phyloP scores from a whole-genome alignment of 2,797 vertebrate species.

The Kryptolebias ocellatus region DNA sequence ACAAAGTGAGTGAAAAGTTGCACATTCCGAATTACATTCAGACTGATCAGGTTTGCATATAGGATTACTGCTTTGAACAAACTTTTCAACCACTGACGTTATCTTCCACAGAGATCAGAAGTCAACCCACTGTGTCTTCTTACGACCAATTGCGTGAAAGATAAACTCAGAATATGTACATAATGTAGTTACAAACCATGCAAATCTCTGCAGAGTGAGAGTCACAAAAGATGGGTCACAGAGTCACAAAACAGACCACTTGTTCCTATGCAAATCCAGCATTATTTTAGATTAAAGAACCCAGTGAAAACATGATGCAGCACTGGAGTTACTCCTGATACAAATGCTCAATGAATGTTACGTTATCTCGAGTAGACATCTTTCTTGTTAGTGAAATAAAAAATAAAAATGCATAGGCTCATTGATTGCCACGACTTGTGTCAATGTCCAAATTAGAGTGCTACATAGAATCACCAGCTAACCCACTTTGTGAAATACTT shows the following conservation, averaged over 20 bases:
- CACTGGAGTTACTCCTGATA: slow-evolving; percentile 38
- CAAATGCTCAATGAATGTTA: slow-evolving; percentile 56
- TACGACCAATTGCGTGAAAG: slow-evolving; percentile 24
- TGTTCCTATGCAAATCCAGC: slow-evolving; percentile 54
- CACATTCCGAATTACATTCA: slow-evolving; percentile 86
- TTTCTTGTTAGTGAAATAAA: slow-evolving; percentile 34
- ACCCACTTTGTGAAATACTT: slow-evolving; percentile 62
- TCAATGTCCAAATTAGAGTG: slow-evolving; percentile 52
- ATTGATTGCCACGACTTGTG: slow-evolving; percentile 69
- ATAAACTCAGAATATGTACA: slow-evolving; percentile 44
- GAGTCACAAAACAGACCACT: slow-evolving; percentile 46
- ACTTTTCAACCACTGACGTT: slow-evolving; percentile 29
- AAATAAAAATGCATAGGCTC: slow-evolving; percentile 69
- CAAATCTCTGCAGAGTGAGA: slow-evolving; percentile 37
- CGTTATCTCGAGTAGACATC: slow-evolving; percentile 44
- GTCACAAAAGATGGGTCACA: slow-evolving; percentile 38
- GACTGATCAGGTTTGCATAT: slow-evolving; percentile 74
- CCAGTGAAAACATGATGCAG: slow-evolving; percentile 39
- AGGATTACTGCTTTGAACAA: slow-evolving; percentile 45
- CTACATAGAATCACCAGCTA: slow-evolving; percentile 71
- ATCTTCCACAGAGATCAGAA: slow-evolving; percentile 32
- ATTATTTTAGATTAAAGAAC: slow-evolving; percentile 49
- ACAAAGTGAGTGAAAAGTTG: slow-evolving; percentile 51
- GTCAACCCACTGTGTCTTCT: slow-evolving; percentile 32
- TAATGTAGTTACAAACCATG: slow-evolving; percentile 30